These are phyloP conservation scores for Geopemphigus sp. DNA, from an alignment of 1,140 invertebrate genomes.

Conservation along the genomic window DNA sequence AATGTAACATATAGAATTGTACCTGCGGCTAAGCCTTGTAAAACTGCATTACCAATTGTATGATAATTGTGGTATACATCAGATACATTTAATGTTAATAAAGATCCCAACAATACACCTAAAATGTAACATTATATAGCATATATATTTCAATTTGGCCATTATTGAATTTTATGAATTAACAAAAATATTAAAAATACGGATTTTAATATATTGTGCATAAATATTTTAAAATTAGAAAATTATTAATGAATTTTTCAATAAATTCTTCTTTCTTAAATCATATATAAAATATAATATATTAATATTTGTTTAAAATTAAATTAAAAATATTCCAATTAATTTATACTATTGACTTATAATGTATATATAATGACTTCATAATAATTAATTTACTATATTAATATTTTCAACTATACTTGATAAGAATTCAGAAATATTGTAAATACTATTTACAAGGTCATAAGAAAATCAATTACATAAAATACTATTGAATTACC, in stretches of 20 bases:
- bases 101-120: slow-evolving; percentile 51
- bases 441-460: background rate
- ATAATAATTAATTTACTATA: background rate
- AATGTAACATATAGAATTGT: slow-evolving; percentile 69
- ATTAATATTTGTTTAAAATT: no score
- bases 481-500: slow-evolving; percentile 1
- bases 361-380: background rate
- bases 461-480: slow-evolving; percentile 1
- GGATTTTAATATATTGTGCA: background rate
- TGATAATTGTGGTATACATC: slow-evolving; percentile 33
- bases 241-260: no score
- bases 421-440: background rate
- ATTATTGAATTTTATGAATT: background rate
- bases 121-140: slow-evolving; percentile 12
- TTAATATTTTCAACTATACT: background rate
- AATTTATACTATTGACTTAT: no score
- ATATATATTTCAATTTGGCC: background rate
- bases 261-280: no score
- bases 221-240: background rate
- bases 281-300: no score
- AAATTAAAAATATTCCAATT: no score
- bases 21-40: slow-evolving; percentile 65
- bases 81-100: slow-evolving; percentile 50
- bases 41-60: slow-evolving; percentile 49
- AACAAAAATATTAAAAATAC: background rate